Base-by-base conservation (phyloP, 1,140 invertebrate genomes). In the Laupala kohalensis region DNA sequence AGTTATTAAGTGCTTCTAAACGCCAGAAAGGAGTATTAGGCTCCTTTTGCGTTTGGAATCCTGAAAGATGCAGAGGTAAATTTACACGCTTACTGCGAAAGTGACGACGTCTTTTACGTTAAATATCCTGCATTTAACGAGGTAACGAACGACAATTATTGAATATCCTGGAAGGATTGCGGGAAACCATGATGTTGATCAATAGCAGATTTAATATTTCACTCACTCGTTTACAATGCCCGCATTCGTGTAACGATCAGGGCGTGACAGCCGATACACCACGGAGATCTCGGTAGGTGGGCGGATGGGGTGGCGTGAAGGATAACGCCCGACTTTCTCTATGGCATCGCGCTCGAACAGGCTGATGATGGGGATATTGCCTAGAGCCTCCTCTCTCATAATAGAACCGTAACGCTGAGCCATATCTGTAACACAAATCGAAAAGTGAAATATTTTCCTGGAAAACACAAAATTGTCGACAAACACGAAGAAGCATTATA, bases 191-290 rank as follows among this genome's bases (percentile, higher is more conserved):
- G 19, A 23, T 13, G 13, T 13, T 19, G 13, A 69, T 23, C 69
- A 70, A n/a, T n/a, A n/a, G n/a, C n/a, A n/a, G n/a, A n/a, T n/a
- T n/a, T n/a, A n/a, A n/a, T n/a, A n/a, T 75, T 29, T 71, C 76
- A 84, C 87, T 84, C 83, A 92, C 88, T 93, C 91, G 79, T 93
- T 93, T 15, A 90, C 88, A 37, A 94, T 84, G 73, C 92, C 92
- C 29, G 88, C 85, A 75, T 88, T 91, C 24, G 90, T 87, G 78
- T 93, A 94, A 77, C 89, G 84, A 79, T 94, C 92, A 0, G 86
- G 89, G 15, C 89, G 82, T n/a, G 84, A 86, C 29, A 80, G 83
- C 23, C 93, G 84, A 78, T 95, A 95, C 75, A 88, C 83, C 9
- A 89, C 87, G 62, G 93, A 88, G 69, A 93, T 90, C 79, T 92